These are phyloP conservation scores for Ciconia nigra DNA, from an alignment of 2,797 vertebrate genomes.

Conservation along the genomic window DNA sequence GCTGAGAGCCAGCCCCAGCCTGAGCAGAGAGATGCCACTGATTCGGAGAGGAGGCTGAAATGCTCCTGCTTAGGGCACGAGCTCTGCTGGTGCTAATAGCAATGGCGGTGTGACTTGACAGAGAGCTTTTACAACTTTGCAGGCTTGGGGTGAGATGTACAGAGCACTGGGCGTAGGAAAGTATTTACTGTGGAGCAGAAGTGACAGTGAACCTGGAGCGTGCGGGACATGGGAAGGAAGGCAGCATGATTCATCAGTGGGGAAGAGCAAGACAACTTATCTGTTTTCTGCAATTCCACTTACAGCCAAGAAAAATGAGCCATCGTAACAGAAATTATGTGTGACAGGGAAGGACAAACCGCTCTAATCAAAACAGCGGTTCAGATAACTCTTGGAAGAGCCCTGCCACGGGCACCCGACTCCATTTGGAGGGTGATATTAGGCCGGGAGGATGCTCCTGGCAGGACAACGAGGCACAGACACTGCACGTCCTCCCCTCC, in stretches of 20 bases:
- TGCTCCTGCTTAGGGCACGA: background rate
- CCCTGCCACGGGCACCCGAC: background rate
- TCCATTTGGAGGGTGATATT: background rate
- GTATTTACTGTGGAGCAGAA: background rate
- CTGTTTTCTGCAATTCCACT: constrained; percentile 54
- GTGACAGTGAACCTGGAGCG: background rate
- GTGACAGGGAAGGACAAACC: constrained; percentile 71
- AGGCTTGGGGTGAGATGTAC: background rate
- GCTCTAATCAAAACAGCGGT: constrained; percentile 13
- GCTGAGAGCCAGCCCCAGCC: background rate
- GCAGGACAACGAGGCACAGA: background rate
- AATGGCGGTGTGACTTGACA: background rate
- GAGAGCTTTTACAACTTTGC: background rate
- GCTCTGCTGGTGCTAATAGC: background rate
- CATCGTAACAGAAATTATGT: constrained; percentile 47
- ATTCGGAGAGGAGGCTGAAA: background rate
- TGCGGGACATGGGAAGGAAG: background rate
- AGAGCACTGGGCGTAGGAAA: rapidly evolving
- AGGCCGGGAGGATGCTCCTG: background rate
- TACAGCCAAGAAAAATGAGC: constrained; percentile 66
- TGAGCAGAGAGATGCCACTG: background rate
- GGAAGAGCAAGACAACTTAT: constrained; percentile 23
- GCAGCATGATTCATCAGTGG: constrained; percentile 31
- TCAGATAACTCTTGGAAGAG: constrained; percentile 27
- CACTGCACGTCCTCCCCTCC: background rate